These are phyloP conservation scores for Drosophila equinoxialis DNA, from an alignment of 1,140 invertebrate genomes.

Conservation along the genomic window DNA sequence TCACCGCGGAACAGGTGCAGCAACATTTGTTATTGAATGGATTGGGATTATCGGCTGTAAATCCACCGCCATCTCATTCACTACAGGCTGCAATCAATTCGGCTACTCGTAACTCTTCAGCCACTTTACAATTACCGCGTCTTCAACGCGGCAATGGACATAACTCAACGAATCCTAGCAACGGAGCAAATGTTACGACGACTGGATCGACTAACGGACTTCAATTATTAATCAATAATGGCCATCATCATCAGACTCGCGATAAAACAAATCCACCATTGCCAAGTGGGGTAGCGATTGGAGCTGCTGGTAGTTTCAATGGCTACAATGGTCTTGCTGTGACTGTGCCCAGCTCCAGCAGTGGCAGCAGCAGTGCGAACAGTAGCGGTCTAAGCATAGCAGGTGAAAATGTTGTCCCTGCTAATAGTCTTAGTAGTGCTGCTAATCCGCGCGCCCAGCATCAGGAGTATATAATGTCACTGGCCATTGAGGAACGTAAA, in stretches of 20 bases:
- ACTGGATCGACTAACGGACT: conserved; percentile 35
- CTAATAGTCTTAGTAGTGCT: conserved; percentile 1
- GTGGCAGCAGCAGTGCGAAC: conserved; percentile 41
- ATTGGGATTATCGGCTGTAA: conserved; percentile 69
- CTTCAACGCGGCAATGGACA: conserved; percentile 53
- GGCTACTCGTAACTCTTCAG: conserved; percentile 36
- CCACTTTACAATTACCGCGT: conserved; percentile 63
- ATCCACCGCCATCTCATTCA: conserved; percentile 46
- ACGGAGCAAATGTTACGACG: conserved; percentile 17
- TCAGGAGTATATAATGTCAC: conserved; percentile 68
- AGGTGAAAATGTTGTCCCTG: neutral
- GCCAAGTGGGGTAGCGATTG: conserved; percentile 39
- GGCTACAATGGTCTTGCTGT: conserved; percentile 61
- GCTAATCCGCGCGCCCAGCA: conserved; percentile 41
- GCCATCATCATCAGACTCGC: conserved; percentile 41
- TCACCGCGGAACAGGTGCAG: conserved; percentile 67
- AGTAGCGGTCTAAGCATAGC: conserved; percentile 23
- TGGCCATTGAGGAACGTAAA: conserved; percentile 75
- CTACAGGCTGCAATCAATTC: conserved; percentile 56
- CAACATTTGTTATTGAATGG: conserved; percentile 72
- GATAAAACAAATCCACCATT: conserved; percentile 30
- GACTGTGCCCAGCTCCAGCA: conserved; percentile 26
- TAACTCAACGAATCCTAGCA: conserved; percentile 19
- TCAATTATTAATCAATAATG: conserved; percentile 58
- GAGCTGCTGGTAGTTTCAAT: conserved; percentile 64